Base-by-base conservation (phyloP, 2,113 vertebrate genomes). In the Callithrix jacchus region DNA sequence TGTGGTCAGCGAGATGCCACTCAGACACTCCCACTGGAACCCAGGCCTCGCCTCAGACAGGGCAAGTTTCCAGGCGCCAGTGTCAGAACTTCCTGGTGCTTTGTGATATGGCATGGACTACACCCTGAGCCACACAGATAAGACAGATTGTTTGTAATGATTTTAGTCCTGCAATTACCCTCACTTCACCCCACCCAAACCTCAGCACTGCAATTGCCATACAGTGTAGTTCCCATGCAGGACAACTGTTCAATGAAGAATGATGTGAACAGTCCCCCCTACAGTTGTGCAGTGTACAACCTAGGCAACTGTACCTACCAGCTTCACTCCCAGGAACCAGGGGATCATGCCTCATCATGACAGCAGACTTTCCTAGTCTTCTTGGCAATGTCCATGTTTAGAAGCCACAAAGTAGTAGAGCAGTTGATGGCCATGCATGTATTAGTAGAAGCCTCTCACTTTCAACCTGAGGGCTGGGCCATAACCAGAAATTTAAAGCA, bases 11-110 rank as follows among this genome's bases (percentile, higher is more conserved):
- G 96, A 30, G 80, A 89, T 95, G 93, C 89, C 87, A 13, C 93
- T 8, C 52, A 45, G 91, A 70, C 97, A 73, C 94, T 93, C 94
- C 93, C 2, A 9, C 23, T 42, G 35, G 86, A 74, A 88, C 79
- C 20, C 45, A 10, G 37, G 90, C 96, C 97, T 97, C 47, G 80
- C 97, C 95, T 97, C 97, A 87, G 96, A 96, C 93, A 9, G 90
- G 96, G 96, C 97, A 81, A 77, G 71, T 47, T 82, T 80, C 97
- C 97, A 87, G 97, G 97, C 97, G 97, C 97, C 97, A 97, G 92
- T 68, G 92, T 88, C 94, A 90, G 92, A n/a, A 83, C 90, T 97
- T 97, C 97, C 97, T 96, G 97, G 95, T 86, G 92, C 92, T 92
- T 76, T 92, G 92, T 92, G 96, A 97, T 95, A 94, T 1, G 82